A percentile compares a stretch with the other conserved stretches of the same genome.
These are phyloP conservation scores for Dryomyza anilis DNA, from an alignment of 2,888 invertebrate genomes.

Conservation along the genomic window DNA sequence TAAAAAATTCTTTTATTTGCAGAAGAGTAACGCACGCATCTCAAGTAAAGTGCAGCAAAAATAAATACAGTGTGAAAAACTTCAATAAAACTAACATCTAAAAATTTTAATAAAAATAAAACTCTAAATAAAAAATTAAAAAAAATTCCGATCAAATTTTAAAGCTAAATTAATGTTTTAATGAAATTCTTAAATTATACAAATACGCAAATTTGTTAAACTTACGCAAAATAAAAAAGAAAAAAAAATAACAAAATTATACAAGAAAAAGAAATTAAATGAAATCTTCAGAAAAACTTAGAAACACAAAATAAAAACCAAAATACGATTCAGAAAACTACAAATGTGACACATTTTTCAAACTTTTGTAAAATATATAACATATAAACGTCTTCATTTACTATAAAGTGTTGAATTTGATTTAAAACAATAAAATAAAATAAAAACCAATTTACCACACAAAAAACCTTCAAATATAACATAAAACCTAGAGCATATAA, in stretches of 20 bases:
- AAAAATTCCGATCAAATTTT: not conserved
- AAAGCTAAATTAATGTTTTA: too few relatives aligned
- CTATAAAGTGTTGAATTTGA: too few relatives aligned
- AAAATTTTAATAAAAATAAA: too few relatives aligned
- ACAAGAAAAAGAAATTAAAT: conserved; percentile 10
- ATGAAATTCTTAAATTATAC: not conserved
- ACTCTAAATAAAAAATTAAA: not conserved
- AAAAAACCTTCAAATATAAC: conserved; percentile 1
- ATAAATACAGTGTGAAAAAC: too few relatives aligned
- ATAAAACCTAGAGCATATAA: conserved; percentile 24
- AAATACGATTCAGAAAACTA: not conserved
- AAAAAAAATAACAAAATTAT: not conserved
- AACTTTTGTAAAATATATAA: too few relatives aligned
- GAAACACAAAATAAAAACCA: not conserved
- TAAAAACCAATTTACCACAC: conserved; percentile 15
- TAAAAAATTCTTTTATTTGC: too few relatives aligned
- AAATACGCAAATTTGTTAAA: not conserved
- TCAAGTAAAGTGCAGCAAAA: too few relatives aligned
- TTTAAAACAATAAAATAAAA: conserved; percentile 11
- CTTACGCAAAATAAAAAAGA: not conserved
- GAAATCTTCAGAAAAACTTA: not conserved
- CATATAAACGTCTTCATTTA: not conserved
- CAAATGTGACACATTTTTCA: not conserved
- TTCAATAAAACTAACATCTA: too few relatives aligned
- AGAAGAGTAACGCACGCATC: too few relatives aligned